Base-by-base conservation (phyloP, 1,140 invertebrate species). In the Papilio xuthus region DNA sequence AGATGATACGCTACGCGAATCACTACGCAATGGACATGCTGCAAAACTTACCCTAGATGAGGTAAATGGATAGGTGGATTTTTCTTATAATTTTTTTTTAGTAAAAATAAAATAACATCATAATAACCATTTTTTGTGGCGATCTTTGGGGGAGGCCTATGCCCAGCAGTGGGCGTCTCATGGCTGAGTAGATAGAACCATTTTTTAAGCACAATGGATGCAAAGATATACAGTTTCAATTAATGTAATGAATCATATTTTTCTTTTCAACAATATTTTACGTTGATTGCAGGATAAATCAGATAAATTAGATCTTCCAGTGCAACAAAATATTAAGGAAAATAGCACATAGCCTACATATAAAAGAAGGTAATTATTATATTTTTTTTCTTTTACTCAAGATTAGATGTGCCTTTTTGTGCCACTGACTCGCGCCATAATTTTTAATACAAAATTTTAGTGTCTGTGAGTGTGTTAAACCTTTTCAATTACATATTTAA, bases 1-100 rank as follows among this genome's bases (percentile, higher is more conserved):
- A 82, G 90, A 94, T 83, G 90, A 94, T 93, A 95, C 94, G 67
- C 85, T 91, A 72, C 81, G 86, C 12, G 90, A 91, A 42, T 76
- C 83, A 0, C 12, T 88, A 1, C 72, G 71, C 4, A 90, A 90
- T 37, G 90, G 89, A 10, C 83, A 85, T 28, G 78, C 77, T 0
- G 28, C 80, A 0, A 70, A 74, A 9, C 37, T 76, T 13, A 60
- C 74, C 13, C 53, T 83, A 4, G 79, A 82, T 60, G 79, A 82
- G 60, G 85, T 85, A 72, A 47, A 28, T 78, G n/a, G 47, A 50
- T 6, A 2, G 4, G 13, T 18, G 18, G 2, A 37, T 37, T 7
- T 37, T 37, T 37, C 32, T 37, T 37, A n/a, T n/a, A 37, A 7
- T 37, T 37, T 37, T 37, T 37, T 37, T n/a, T n/a, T n/a, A n/a